Evolutionary conservation across 2,888 invertebrate genomes (phyloP).

Genomic region (Rotaria sp.): DNA sequence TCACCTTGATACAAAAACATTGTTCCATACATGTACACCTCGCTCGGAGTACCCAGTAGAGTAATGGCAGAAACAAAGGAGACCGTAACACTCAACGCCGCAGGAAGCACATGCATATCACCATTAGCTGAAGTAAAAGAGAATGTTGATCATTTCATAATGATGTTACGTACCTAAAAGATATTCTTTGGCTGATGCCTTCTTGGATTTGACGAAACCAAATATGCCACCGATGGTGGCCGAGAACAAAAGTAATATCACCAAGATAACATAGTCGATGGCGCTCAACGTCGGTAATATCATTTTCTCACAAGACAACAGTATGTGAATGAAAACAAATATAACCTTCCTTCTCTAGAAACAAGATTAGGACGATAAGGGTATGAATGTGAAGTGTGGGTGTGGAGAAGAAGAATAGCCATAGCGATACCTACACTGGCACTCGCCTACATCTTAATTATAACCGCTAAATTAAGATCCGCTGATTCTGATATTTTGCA

Average conservation of each 20-base stretch:
- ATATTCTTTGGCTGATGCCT: neutral
- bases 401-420: no score
- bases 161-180: neutral
- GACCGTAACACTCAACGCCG: constrained; percentile 18
- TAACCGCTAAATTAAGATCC: no score
- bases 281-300: no score
- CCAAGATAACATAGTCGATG: constrained; percentile 33
- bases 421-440: no score
- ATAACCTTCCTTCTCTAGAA: no score
- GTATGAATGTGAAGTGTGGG: no score
- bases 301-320: no score
- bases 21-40: constrained; percentile 32
- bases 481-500: no score
- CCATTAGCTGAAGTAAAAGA: neutral
- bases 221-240: constrained; percentile 34
- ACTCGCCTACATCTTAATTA: no score
- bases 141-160: no score
- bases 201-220: constrained; percentile 14
- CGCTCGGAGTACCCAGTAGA: constrained; percentile 31
- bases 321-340: no score
- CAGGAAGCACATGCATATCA: neutral
- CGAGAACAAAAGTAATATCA: constrained; percentile 15
- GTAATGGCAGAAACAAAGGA: constrained; percentile 31
- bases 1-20: constrained; percentile 28
- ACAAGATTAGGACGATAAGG: no score